Evolutionary conservation across 30 jellyfish, hydroid and myxozoan genomes (phyloP), one percentile per base, ranked within the genome.

Genomic region (Turritopsis dohrnii): DNA sequence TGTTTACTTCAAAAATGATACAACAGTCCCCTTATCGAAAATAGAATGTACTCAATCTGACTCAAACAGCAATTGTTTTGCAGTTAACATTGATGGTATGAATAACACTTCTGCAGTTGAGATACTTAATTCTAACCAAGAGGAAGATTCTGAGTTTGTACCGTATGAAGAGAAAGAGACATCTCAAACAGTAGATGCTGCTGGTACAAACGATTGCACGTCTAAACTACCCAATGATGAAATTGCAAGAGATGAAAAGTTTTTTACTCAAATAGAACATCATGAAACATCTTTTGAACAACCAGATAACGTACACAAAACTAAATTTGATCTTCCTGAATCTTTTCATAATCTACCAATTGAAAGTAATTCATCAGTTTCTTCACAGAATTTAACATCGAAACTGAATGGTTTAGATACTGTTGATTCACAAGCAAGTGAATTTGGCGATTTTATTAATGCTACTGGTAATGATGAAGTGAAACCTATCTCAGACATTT

Each of bases 1-100:
- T 69, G 77, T 69, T 23, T 69, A 69, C 30, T 69, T 69, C 30
- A 69, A 69, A 69, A 69, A 69, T 69, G 77, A 69, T 27, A 69
- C 77, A 69, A 41, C 5, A 3, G 60, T 41, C 9, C 60, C 13
- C 13, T 41, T 41, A 3, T 41, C 60, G 13, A 13, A 41, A 41
- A 41, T 41, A 41, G 60, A 41, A 41, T n/a, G n/a, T n/a, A n/a
- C n/a, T n/a, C n/a, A n/a, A n/a, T 41, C 60, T 41, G 60, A 41
- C 60, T 41, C 60, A 41, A 41, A 41, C 13, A 41, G 60, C 13
- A 41, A 41, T 41, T 41, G 5, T 41, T 41, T 3, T 41, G 60
- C 5, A 41, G 13, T 3, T 41, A 13, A 13, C 13, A 13, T 41
- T 41, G 60, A 13, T 41, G 13, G 60, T 41, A 5, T 41, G 13